phyloP scores from a whole-genome alignment of 2,797 vertebrate species.

The Knipowitschia caucasica region DNA sequence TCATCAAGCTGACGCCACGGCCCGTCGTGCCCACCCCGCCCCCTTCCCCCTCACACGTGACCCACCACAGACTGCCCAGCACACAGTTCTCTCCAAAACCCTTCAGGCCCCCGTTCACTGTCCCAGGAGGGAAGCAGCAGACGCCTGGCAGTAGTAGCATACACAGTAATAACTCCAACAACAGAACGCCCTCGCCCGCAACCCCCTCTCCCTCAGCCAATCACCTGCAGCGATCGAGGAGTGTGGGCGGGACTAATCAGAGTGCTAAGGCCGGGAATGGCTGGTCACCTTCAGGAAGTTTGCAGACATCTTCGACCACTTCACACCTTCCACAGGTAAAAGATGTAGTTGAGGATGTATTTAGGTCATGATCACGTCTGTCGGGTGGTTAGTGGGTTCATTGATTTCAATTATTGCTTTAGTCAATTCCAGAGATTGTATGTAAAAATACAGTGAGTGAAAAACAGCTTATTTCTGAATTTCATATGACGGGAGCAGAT shows the following conservation, averaged over 20 bases:
- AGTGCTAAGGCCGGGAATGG: slow-evolving; percentile 67
- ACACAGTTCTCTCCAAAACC: slow-evolving; percentile 65
- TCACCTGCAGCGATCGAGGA: slow-evolving; percentile 70
- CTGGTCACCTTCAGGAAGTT: slow-evolving; percentile 59
- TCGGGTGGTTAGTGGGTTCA: no score
- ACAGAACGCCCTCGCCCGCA: slow-evolving; percentile 52
- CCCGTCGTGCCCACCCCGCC: slow-evolving; percentile 78
- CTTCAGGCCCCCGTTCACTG: slow-evolving; percentile 59
- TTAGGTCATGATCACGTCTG: no score
- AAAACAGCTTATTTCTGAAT: no score
- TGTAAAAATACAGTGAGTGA: no score
- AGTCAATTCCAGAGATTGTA: no score
- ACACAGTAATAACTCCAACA: slow-evolving; percentile 45
- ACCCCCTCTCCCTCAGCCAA: slow-evolving; percentile 48
- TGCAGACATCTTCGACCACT: slow-evolving; percentile 65
- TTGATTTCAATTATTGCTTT: no score
- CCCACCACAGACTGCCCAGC: slow-evolving; percentile 71
- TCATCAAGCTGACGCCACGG: slow-evolving; percentile 89
- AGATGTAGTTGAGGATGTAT: no score
- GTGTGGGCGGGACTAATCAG: slow-evolving; percentile 58
- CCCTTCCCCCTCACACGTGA: slow-evolving; percentile 71
- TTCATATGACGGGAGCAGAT: no score
- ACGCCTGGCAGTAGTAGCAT: slow-evolving; percentile 40
- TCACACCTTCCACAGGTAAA: slow-evolving; percentile 75
- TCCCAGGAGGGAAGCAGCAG: slow-evolving; percentile 40